Evolutionary conservation across 2,888 invertebrate genomes (phyloP).

Genomic region (Mythimna vitellina): DNA sequence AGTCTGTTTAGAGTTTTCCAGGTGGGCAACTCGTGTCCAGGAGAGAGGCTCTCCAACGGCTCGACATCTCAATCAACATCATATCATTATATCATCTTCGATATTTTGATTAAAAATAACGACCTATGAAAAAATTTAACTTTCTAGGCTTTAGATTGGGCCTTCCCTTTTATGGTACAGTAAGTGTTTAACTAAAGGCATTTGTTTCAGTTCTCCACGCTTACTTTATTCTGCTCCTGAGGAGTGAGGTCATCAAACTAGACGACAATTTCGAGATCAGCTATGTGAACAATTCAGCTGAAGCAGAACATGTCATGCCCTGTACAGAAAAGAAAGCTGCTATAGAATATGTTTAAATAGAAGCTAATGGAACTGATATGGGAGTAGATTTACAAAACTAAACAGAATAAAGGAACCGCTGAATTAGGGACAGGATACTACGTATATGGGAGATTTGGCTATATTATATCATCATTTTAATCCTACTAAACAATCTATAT

Average conservation of each 20-base stretch:
- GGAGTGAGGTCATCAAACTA: slow-evolving; percentile 60
- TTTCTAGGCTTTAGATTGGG: too few species aligned
- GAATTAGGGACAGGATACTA: not conserved
- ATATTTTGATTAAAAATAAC: too few species aligned
- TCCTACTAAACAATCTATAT: not conserved
- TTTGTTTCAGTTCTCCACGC: slow-evolving; percentile 51
- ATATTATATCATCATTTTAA: not conserved
- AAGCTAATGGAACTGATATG: not conserved
- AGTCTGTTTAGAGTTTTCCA: too few species aligned
- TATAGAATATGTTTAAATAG: too few species aligned
- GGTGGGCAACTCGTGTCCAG: too few species aligned
- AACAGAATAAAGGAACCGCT: not conserved
- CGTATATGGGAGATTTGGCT: not conserved
- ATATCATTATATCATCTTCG: too few species aligned
- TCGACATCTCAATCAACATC: too few species aligned
- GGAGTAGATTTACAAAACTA: not conserved
- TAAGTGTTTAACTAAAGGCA: not conserved
- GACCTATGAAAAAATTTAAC: too few species aligned
- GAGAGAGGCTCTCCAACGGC: too few species aligned
- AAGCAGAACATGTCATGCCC: not conserved
- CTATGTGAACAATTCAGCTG: slow-evolving; percentile 49
- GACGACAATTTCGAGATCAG: slow-evolving; percentile 21
- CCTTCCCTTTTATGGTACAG: not conserved
- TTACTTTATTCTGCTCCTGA: slow-evolving; percentile 58
- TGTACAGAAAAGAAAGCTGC: too few species aligned